Conservation (phyloP, 2,113 vertebrate species). For the Sorex araneus region DNA sequence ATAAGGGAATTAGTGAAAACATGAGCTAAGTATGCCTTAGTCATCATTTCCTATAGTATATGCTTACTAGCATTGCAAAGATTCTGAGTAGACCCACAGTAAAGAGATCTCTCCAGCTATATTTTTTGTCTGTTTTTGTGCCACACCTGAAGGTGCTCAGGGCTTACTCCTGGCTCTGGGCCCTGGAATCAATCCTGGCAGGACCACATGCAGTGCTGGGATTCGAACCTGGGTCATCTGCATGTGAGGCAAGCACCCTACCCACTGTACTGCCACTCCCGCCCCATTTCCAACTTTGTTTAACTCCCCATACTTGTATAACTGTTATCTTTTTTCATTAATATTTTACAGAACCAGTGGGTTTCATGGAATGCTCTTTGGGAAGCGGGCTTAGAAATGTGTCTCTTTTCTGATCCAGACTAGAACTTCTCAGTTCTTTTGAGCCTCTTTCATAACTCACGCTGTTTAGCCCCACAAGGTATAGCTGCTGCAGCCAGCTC, state of each 20-base stretch:
- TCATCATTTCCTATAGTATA: constrained; percentile 32
- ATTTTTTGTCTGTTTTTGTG: no score
- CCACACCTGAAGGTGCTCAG: no score
- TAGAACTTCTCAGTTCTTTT: constrained; percentile 44
- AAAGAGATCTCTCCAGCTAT: constrained; percentile 6
- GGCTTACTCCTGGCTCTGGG: no score
- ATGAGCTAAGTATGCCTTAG: constrained; percentile 46
- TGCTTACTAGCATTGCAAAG: constrained; percentile 49
- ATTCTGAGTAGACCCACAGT: constrained; percentile 18
- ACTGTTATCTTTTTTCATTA: not conserved
- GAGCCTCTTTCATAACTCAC: constrained; percentile 18
- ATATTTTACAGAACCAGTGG: constrained; percentile 33
- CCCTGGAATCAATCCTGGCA: no score
- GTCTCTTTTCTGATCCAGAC: not conserved
- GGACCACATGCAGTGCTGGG: no score
- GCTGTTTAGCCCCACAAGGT: not conserved
- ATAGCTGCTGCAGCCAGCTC: not conserved
- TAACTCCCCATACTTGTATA: constrained; percentile 59
- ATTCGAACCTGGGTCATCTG: no score
- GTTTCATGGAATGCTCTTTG: constrained; percentile 36
- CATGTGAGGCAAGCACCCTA: no score
- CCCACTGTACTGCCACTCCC: no score
- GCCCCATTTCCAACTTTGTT: not conserved
- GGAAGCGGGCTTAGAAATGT: constrained; percentile 68
- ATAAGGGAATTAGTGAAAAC: constrained; percentile 60